Evolutionary conservation across 2,113 vertebrate genomes (phyloP).

Genomic region (Etheostoma cragini): DNA sequence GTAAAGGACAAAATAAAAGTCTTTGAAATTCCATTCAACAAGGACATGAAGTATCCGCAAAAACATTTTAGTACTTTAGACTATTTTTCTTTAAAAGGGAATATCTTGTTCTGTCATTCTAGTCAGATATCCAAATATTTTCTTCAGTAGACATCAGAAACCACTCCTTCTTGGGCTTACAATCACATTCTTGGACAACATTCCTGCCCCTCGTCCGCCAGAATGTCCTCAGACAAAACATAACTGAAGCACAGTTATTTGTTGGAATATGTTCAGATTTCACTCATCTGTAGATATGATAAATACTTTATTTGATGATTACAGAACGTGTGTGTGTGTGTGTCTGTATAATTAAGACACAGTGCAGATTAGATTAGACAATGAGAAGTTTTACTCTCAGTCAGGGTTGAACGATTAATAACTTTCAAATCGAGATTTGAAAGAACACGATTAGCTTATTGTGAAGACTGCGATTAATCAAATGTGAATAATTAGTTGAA

Average conservation of each 20-base stretch:
- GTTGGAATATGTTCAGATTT: not conserved
- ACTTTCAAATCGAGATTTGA: too few relatives aligned
- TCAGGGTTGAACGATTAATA: too few relatives aligned
- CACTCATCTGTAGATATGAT: not conserved
- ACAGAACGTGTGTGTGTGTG: not conserved
- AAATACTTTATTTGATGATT: not conserved
- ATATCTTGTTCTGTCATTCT: not conserved
- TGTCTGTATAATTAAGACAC: not conserved
- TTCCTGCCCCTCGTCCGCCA: not conserved
- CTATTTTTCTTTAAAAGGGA: not conserved
- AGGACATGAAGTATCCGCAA: not conserved
- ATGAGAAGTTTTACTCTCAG: not conserved
- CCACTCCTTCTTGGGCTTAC: not conserved
- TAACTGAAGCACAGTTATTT: not conserved
- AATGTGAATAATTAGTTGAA: too few relatives aligned
- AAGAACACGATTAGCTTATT: too few relatives aligned
- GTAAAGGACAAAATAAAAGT: not conserved
- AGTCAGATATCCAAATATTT: not conserved
- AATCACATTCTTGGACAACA: not conserved
- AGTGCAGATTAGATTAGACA: not conserved
- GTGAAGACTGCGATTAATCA: too few relatives aligned
- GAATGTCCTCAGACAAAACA: not conserved
- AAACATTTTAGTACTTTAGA: not conserved
- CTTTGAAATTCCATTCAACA: not conserved
- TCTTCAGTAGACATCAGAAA: not conserved